Evolutionary conservation across 1,140 invertebrate genomes (phyloP).

Genomic region (Littorina saxatilis): DNA sequence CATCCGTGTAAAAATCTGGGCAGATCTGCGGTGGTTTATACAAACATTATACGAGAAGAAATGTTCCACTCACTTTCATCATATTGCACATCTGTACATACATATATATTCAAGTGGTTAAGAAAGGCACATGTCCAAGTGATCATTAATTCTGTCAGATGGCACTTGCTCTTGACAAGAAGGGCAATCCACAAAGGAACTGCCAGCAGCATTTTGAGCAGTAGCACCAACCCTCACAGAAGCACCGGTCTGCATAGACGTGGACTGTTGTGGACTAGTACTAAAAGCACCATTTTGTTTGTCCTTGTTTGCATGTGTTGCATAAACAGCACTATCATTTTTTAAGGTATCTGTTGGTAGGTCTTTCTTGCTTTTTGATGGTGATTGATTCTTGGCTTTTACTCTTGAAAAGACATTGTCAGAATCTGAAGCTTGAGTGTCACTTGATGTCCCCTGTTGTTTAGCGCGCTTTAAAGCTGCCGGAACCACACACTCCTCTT

Average conservation of each 20-base stretch:
- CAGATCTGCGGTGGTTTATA: no score
- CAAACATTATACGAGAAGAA: no score
- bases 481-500: background rate
- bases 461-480: slow-evolving; percentile 8
- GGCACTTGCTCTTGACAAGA: slow-evolving; percentile 47
- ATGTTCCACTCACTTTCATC: no score
- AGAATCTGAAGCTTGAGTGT: background rate
- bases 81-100: no score
- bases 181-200: slow-evolving; percentile 42
- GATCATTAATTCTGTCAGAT: slow-evolving; percentile 50
- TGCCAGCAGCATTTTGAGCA: background rate
- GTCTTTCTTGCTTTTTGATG: background rate
- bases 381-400: background rate
- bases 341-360: no score
- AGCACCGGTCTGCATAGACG: no score
- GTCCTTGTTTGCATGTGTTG: background rate
- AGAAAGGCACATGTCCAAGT: slow-evolving; percentile 52
- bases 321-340: background rate
- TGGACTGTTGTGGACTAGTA: no score
- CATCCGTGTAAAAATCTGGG: no score
- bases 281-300: background rate
- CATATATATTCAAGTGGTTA: background rate
- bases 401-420: background rate
- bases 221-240: no score
- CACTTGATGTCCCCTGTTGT: background rate